These are phyloP conservation scores for Staurois parvus DNA, from an alignment of 2,797 vertebrate genomes.

Conservation along the genomic window DNA sequence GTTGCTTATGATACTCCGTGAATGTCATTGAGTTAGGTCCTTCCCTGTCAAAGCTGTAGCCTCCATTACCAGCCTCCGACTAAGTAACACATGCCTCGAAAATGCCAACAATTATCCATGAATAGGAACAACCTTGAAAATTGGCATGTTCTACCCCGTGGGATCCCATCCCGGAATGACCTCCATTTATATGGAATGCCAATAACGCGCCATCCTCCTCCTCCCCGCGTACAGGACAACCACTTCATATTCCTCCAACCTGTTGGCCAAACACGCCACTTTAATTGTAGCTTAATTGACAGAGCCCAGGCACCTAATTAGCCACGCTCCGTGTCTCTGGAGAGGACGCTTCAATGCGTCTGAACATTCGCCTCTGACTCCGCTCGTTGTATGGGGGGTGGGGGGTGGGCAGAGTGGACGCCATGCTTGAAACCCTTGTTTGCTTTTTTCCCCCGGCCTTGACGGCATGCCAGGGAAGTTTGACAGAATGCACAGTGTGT, in stretches of 20 bases:
- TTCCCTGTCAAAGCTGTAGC: too few species aligned
- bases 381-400: constrained; percentile 22
- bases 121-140: too few species aligned
- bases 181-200: not conserved
- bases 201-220: not conserved
- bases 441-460: constrained; percentile 41
- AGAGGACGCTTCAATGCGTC: not conserved
- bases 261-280: not conserved
- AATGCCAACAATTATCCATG: too few species aligned
- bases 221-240: not conserved
- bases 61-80: too few species aligned
- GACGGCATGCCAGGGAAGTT: constrained; percentile 58
- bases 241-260: not conserved
- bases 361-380: constrained; percentile 7
- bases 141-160: too few species aligned
- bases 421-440: constrained; percentile 8
- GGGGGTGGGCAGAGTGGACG: not conserved
- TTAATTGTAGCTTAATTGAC: constrained; percentile 6
- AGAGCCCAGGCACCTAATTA: constrained; percentile 21
- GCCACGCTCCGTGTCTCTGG: not conserved
- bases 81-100: too few species aligned
- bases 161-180: too few species aligned
- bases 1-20: too few species aligned
- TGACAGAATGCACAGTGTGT: constrained; percentile 60
- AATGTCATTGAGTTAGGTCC: too few species aligned